Base-by-base conservation (phyloP, 2,113 vertebrate species). In the Varanus komodoensis region DNA sequence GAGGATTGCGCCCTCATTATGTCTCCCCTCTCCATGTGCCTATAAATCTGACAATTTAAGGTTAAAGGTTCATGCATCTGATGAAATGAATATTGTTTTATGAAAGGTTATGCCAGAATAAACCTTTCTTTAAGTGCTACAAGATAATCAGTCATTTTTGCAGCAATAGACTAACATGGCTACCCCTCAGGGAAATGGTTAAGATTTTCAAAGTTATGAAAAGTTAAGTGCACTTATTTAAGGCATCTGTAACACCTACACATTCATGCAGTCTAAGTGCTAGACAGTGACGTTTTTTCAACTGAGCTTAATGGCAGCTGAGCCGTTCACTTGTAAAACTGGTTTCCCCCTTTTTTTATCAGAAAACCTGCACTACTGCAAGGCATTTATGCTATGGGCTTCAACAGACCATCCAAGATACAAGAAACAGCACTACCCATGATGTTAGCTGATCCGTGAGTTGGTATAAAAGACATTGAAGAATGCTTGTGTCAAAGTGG, bases 381-480 rank as follows among this genome's bases (percentile, higher is more conserved):
- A 54, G 97, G 97, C 0, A 90, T 98, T 90, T 98, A 97, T 71
- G 86, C 90, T 23, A 97, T 97, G 97, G 97, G 97, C 52, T 98
- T 97, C 94, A 98, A 98, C 80, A 94, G 97, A 38, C 97, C 97
- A 0, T 98, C 97, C 86, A 97, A 96, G 93, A 98, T 98, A 90
- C 97, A 98, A 88, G 97, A 96, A 87, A 97, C 95, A 0, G 97
- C 97, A 0, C 96, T 98, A 50, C 97, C 97, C 0, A 96, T 98
- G 93, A 97, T 98, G 96, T 94, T 98, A 54, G 97, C 97, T 0
- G 93, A 97, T 17, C 97, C 97, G 97, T 98, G 96, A 98, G 97
- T 97, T 90, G 81, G 17, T 50, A 69, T 54, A 68, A 44, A 87
- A 89, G 86, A 88, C 57, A 67, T 12, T 82, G 71, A 48, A 54